Evolutionary conservation across 2,113 vertebrate species (phyloP).

Genomic region (Salvelinus fontinalis): DNA sequence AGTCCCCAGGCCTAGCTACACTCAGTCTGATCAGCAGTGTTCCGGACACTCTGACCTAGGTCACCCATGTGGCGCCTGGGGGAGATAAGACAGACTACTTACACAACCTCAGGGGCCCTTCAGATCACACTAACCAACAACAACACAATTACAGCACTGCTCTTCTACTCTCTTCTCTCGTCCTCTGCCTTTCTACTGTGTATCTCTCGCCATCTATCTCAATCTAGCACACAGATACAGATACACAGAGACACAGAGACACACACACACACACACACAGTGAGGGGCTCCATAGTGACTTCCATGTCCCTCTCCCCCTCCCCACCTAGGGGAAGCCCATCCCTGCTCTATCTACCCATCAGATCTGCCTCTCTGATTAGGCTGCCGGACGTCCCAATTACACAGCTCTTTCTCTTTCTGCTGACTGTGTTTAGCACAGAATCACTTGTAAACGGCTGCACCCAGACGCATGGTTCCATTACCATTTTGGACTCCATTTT

Average conservation of each 20-base stretch:
- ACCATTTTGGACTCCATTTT: too few relatives aligned
- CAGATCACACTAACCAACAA: not conserved
- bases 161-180: not conserved
- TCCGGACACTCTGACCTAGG: conserved; percentile 10
- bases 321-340: not conserved
- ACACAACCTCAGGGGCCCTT: not conserved
- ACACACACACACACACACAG: not conserved
- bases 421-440: not conserved
- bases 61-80: not conserved
- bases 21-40: not conserved
- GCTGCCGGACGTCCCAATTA: not conserved
- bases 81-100: conserved; percentile 1
- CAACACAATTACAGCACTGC: not conserved
- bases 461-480: too few relatives aligned
- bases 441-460: not conserved
- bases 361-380: not conserved
- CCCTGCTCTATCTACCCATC: not conserved
- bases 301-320: not conserved
- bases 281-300: not conserved
- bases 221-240: too few relatives aligned
- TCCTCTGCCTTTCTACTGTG: not conserved
- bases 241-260: too few relatives aligned
- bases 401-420: not conserved
- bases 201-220: too few relatives aligned
- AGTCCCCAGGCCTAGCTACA: not conserved